Evolutionary conservation across 2,888 invertebrate species (phyloP).

Genomic region (Pollenia griseotomentosa): DNA sequence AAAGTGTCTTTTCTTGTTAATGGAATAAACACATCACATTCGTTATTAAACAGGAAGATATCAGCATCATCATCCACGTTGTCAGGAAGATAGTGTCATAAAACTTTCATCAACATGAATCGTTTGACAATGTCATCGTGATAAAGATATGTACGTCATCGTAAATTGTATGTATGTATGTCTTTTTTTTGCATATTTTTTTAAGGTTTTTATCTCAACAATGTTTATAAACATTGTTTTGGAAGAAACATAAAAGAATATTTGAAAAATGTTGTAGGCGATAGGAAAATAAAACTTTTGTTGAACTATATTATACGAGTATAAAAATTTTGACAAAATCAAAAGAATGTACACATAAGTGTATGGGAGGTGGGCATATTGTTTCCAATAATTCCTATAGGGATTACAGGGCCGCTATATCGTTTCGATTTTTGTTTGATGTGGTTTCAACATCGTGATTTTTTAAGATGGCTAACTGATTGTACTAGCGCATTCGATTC

Average conservation of each 20-base stretch:
- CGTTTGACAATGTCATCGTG: conserved; percentile 69
- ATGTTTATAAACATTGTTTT: conserved; percentile 57
- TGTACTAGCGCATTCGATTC: too few relatives aligned
- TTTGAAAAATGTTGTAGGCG: too few relatives aligned
- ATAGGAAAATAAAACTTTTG: background rate
- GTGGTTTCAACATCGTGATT: too few relatives aligned
- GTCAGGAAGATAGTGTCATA: conserved; percentile 72
- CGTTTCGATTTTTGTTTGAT: too few relatives aligned
- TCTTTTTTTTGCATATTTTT: too few relatives aligned
- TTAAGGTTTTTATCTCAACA: background rate
- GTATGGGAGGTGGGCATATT: too few relatives aligned
- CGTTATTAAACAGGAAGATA: conserved; percentile 70
- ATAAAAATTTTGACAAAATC: too few relatives aligned
- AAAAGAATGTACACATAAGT: too few relatives aligned
- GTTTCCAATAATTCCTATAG: too few relatives aligned
- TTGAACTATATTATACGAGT: too few relatives aligned
- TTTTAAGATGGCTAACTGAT: too few relatives aligned
- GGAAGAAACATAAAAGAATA: background rate
- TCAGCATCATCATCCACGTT: conserved; percentile 71
- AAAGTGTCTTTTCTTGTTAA: conserved; percentile 44
- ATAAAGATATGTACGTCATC: conserved; percentile 29
- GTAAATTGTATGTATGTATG: background rate
- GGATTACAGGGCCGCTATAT: too few relatives aligned
- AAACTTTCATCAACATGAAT: conserved; percentile 71
- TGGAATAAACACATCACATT: conserved; percentile 43